Conservation (phyloP, 2,888 invertebrate genomes). For the Lasius fuliginosus region DNA sequence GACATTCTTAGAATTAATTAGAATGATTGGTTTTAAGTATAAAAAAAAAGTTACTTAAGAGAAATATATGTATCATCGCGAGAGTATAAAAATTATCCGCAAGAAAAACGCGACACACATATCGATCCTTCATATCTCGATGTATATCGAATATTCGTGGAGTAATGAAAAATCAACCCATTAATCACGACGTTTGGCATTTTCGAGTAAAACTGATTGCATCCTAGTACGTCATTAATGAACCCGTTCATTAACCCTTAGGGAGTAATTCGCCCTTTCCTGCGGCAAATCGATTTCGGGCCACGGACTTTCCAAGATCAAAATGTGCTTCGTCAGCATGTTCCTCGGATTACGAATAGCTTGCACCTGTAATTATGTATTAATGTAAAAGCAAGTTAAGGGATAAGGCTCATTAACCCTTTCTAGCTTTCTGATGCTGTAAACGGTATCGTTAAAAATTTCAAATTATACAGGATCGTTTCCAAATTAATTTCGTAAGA, state of each 20-base stretch:
- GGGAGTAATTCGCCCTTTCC: slow-evolving; percentile 47
- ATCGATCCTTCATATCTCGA: slow-evolving; percentile 43
- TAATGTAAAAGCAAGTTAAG: slow-evolving; percentile 45
- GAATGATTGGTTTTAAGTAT: not conserved
- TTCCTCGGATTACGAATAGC: slow-evolving; percentile 44
- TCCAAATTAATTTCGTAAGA: slow-evolving; percentile 30
- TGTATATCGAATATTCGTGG: slow-evolving; percentile 12
- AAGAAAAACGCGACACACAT: slow-evolving; percentile 16
- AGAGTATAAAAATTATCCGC: slow-evolving; percentile 22
- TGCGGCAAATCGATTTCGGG: slow-evolving; percentile 42
- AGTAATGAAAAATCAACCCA: slow-evolving; percentile 1
- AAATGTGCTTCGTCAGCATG: slow-evolving; percentile 51
- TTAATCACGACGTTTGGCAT: slow-evolving; percentile 37
- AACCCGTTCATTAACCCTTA: slow-evolving; percentile 54
- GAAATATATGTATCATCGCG: not conserved
- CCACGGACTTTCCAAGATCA: slow-evolving; percentile 46
- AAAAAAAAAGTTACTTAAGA: slow-evolving; percentile 11
- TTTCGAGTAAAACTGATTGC: slow-evolving; percentile 27
- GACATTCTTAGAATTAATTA: not conserved
- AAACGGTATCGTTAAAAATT: slow-evolving; percentile 13
- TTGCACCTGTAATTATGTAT: slow-evolving; percentile 45
- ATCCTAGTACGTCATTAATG: slow-evolving; percentile 48
- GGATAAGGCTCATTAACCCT: slow-evolving; percentile 45
- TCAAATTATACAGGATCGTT: not conserved
- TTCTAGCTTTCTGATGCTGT: slow-evolving; percentile 23